phyloP scores from a whole-genome alignment of 2,797 vertebrate genomes.

The Kryptolebias ocellatus region DNA sequence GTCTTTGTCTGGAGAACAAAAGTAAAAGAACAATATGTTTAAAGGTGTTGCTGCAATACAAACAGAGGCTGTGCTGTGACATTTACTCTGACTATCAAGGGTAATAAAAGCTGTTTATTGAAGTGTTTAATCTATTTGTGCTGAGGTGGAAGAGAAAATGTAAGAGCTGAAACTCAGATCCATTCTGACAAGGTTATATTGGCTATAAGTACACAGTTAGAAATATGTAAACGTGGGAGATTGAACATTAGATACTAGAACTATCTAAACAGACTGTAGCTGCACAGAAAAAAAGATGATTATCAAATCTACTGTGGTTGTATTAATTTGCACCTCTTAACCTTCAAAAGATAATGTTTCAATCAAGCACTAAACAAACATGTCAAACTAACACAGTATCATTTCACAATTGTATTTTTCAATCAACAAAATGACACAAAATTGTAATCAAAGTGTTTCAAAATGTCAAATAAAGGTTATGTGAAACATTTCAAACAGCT shows the following conservation, averaged over 20 bases:
- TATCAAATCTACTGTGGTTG: constrained; percentile 7
- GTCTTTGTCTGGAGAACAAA: constrained; percentile 77
- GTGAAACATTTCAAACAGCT: not conserved
- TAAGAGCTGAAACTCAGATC: constrained; percentile 4
- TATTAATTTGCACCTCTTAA: constrained; percentile 7
- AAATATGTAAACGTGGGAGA: not conserved
- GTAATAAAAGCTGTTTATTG: no score
- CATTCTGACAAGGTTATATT: constrained; percentile 4
- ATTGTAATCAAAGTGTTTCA: not conserved
- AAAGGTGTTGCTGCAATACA: not conserved
- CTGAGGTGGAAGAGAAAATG: constrained; percentile 8
- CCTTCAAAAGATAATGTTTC: constrained; percentile 11
- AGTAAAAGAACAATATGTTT: not conserved
- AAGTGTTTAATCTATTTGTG: not conserved
- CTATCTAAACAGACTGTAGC: not conserved
- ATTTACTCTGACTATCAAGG: no score
- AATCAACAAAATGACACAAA: not conserved
- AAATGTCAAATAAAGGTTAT: not conserved
- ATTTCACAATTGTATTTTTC: not conserved
- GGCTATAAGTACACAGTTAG: not conserved
- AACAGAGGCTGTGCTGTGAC: not conserved
- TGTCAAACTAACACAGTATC: constrained; percentile 4
- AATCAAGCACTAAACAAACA: constrained; percentile 1
- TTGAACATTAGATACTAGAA: not conserved
- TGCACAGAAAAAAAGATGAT: constrained; percentile 5